Percentiles rank a stretch among this genome's conserved stretches.
These are phyloP conservation scores for Reinhardtius hippoglossoides DNA, from an alignment of 2,113 vertebrate species.

Conservation along the genomic window DNA sequence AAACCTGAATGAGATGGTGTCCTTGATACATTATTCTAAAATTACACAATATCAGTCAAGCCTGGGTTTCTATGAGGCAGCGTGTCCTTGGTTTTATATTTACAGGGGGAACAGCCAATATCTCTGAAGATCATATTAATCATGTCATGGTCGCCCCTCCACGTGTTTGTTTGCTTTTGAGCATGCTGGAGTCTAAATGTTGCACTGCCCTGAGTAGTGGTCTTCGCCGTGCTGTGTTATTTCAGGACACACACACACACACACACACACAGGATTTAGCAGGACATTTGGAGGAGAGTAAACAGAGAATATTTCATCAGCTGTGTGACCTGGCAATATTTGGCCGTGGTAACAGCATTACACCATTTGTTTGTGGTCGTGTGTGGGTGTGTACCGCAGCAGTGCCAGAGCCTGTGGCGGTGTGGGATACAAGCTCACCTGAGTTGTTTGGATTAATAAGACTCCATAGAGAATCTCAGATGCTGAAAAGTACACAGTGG, in stretches of 20 bases:
- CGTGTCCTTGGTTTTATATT: slow-evolving; percentile 60
- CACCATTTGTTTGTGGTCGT: slow-evolving; percentile 71
- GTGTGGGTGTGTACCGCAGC: slow-evolving; percentile 22
- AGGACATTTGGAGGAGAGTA: slow-evolving; percentile 79
- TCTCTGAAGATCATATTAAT: slow-evolving; percentile 51
- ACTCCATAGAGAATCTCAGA: slow-evolving; percentile 22
- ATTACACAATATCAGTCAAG: slow-evolving; percentile 42
- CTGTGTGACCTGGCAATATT: slow-evolving; percentile 78
- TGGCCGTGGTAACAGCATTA: slow-evolving; percentile 66
- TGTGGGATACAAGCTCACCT: slow-evolving; percentile 59
- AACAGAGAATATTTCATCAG: slow-evolving; percentile 81
- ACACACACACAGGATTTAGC: slow-evolving; percentile 63
- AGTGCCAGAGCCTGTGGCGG: slow-evolving; percentile 41
- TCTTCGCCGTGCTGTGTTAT: slow-evolving; percentile 48
- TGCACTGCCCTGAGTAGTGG: slow-evolving; percentile 44
- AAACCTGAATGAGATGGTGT: slow-evolving; percentile 35
- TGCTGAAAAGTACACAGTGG: slow-evolving; percentile 41
- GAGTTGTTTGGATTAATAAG: slow-evolving; percentile 65
- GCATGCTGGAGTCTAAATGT: slow-evolving; percentile 51
- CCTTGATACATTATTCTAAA: slow-evolving; percentile 54
- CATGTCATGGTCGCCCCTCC: slow-evolving; percentile 30
- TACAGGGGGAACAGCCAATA: slow-evolving; percentile 47
- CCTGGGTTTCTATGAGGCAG: slow-evolving; percentile 36
- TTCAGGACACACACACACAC: slow-evolving; percentile 55
- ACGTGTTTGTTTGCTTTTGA: slow-evolving; percentile 32